Base-by-base conservation (phyloP, 2,888 invertebrate genomes). In the Scrobipalpa atriplicella region DNA sequence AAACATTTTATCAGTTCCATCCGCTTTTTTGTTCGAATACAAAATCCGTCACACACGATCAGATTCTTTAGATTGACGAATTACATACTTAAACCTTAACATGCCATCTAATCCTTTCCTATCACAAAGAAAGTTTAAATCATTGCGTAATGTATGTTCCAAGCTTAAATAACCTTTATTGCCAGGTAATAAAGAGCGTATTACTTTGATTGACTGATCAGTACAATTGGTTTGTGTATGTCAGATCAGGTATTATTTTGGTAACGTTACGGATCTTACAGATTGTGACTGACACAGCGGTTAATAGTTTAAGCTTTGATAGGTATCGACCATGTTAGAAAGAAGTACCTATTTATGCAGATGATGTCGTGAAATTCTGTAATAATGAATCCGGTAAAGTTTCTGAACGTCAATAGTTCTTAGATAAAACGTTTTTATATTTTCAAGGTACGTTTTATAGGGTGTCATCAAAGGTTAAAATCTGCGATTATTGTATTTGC, bases 261-360 rank as follows among this genome's bases (percentile, higher is more conserved):
- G 87, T 87, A 87, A 87, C 87, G 90, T 90, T 90, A 89, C 83
- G 82, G 80, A 90, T 89, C 90, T 89, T 82, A 84, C 85, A 79
- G 82, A 86, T 85, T 77, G 75, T 75, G 82, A 73, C 79, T 82
- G 82, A 85, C 86, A 86, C 86, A 78, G 83, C 89, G 86, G 83
- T 81, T 87, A 88, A 89, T 89, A 87, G 86, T 87, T 82, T 83
- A 84, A 85, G 82, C 83, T 38, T 75, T 74, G 75, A 76, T 41
- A n/a, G 13, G 18, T 39, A 18, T 39, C 39, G 38, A n/a, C 8
- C n/a, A 52, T 19, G 52, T 21, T 52, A 38, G 58, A 58, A 38
- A 60, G 16, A 60, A 21, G 13, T 21, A n/a, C n/a, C n/a, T n/a
- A 56, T 56, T 56, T 56, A 21, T 56, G 54, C 13, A 13, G 11